phyloP scores from a whole-genome alignment of 30 jellyfish, hydroid and myxozoan species.

The Mastigias papua region DNA sequence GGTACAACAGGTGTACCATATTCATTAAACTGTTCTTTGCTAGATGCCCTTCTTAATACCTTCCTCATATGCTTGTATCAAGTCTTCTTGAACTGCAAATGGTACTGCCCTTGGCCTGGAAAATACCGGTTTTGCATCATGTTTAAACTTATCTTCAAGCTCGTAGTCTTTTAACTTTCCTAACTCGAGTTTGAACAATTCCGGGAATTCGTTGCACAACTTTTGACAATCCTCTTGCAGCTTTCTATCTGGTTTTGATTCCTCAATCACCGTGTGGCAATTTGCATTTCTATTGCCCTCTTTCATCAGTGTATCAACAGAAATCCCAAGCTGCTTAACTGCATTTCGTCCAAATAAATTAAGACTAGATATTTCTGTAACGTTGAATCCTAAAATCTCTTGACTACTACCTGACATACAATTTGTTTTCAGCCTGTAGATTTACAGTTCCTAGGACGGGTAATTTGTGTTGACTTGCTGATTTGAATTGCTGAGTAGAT shows the following conservation, averaged over 20 bases:
- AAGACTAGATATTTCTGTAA: constrained; percentile 33
- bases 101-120: constrained; percentile 55
- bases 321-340: constrained; percentile 32
- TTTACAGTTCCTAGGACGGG: constrained; percentile 17
- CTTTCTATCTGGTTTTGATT: background rate
- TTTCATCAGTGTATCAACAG: constrained; percentile 23
- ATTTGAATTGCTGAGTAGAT: too few species aligned
- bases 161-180: constrained; percentile 48
- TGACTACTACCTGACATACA: background rate
- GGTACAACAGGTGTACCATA: constrained; percentile 59
- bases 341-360: constrained; percentile 41
- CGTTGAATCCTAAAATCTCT: background rate
- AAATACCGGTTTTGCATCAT: background rate
- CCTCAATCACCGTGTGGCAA: constrained; percentile 1
- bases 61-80: constrained; percentile 5
- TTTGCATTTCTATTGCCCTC: too few species aligned
- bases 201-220: constrained; percentile 25
- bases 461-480: too few species aligned
- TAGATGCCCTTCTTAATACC: constrained; percentile 42
- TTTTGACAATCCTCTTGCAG: constrained; percentile 11
- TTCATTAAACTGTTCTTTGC: constrained; percentile 17
- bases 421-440: constrained; percentile 2
- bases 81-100: constrained; percentile 28
- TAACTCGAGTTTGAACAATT: constrained; percentile 18
- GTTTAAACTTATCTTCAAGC: too few species aligned